Evolutionary conservation across 2,797 vertebrate genomes (phyloP), one percentile per base, ranked within the genome.

Genomic region (Myotis daubentonii): DNA sequence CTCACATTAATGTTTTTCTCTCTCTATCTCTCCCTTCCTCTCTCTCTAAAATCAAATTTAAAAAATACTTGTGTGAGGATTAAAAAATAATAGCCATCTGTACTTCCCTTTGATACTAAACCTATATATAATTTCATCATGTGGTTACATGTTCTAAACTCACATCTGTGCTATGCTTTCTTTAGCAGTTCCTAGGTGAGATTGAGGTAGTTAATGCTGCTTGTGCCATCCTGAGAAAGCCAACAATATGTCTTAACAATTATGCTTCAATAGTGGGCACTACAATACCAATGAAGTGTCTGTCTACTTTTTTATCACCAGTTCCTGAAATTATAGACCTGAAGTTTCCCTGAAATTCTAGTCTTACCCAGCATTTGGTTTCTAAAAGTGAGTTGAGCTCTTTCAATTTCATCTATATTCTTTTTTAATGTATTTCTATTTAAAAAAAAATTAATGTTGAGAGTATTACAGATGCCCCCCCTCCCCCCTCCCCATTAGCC

Each of bases 261-360:
- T 81, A 30, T 11, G 8, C 20, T 55, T 83, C 22, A 44, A 19
- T 15, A 36, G 36, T 36, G 36, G 36, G 36, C 36, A 36, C 36
- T 36, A 36, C 36, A 36, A 36, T 36, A 36, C 36, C 36, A 72
- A 80, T 10, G 15, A 79, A 10, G 6, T 17, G 16, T 7, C 38
- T 28, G 70, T 53, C 53, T 38, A 12, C 9, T 62, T 51, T 82
- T 38, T n/a, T 44, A 13, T 19, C 2, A 33, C 33, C 49, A 44
- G 44, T n/a, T 41, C 51, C 51, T 84, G 38, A 65, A 51, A 75
- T n/a, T 82, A 33, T n/a, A 25, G 49, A 51, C 3, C 38, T 83
- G 78, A 91, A 78, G 8, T 87, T 93, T 87, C 55, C 55, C 74
- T 85, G 36, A 6, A 95, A 75, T 60, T 88, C 57, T 87, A 25